Conservation (phyloP, 23 tunicate genomes). For the Halocynthia roretzi region DNA sequence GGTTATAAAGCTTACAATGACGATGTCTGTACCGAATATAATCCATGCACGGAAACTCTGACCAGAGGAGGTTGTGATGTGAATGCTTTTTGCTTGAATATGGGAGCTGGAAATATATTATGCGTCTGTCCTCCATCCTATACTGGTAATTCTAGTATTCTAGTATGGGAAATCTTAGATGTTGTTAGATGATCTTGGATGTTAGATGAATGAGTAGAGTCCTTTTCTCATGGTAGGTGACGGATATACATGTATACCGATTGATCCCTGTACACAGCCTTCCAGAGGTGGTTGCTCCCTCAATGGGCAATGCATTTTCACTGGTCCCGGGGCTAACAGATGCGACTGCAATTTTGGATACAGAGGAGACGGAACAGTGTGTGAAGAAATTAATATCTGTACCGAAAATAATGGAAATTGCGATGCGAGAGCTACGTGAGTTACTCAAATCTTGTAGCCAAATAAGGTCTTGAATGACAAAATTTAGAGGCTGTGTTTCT, state of each 20-base stretch:
- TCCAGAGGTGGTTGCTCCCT: slow-evolving; percentile 18
- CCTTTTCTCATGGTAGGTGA: slow-evolving; percentile 38
- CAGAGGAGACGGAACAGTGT: slow-evolving; percentile 10
- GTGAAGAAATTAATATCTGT: slow-evolving; percentile 23
- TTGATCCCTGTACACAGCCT: slow-evolving; percentile 38
- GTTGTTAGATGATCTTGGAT: too few species aligned
- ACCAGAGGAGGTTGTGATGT: slow-evolving; percentile 40
- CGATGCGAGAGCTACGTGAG: slow-evolving; percentile 19
- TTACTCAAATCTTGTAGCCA: not conserved
- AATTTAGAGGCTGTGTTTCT: too few species aligned
- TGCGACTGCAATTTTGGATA: slow-evolving; percentile 24
- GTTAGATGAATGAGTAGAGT: too few species aligned
- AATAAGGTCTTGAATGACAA: too few species aligned
- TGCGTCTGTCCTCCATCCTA: slow-evolving; percentile 38
- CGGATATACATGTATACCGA: slow-evolving; percentile 39
- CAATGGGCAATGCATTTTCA: slow-evolving; percentile 36
- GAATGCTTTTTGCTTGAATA: slow-evolving; percentile 47
- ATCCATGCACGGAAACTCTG: slow-evolving; percentile 54
- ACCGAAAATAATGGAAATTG: slow-evolving; percentile 1
- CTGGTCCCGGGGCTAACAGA: slow-evolving; percentile 1
- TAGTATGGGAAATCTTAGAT: too few species aligned
- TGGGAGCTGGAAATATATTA: slow-evolving; percentile 30
- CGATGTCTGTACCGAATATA: slow-evolving; percentile 39
- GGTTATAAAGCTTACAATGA: slow-evolving; percentile 59
- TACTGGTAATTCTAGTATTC: slow-evolving; percentile 4